Evolutionary conservation across 2,797 vertebrate species (phyloP).

Genomic region (Cirrhinus molitorella): DNA sequence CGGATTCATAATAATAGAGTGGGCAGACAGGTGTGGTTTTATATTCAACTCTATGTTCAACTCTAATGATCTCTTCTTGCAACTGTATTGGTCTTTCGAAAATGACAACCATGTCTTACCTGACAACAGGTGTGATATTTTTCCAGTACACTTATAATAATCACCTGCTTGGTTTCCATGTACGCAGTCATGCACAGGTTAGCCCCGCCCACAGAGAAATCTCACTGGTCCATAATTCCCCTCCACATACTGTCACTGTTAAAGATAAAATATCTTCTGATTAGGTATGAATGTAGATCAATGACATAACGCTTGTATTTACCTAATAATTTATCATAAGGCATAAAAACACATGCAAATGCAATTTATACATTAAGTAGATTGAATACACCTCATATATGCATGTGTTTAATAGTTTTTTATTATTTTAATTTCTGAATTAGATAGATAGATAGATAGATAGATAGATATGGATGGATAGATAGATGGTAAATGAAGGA

Average conservation of each 20-base stretch:
- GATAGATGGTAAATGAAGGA: too few species aligned
- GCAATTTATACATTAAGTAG: not conserved
- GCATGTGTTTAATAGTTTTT: not conserved
- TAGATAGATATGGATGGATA: too few species aligned
- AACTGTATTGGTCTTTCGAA: not conserved
- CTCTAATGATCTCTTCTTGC: not conserved
- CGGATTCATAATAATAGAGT: conserved; percentile 92
- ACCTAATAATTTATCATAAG: not conserved
- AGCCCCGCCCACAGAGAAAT: not conserved
- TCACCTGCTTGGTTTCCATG: not conserved
- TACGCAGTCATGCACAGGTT: not conserved
- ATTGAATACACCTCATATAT: not conserved
- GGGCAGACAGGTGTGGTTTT: conserved; percentile 85
- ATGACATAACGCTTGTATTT: not conserved
- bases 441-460: too few species aligned
- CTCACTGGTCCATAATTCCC: not conserved
- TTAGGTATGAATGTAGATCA: not conserved
- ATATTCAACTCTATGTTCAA: conserved; percentile 20
- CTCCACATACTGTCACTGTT: not conserved
- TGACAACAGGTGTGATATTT: not conserved
- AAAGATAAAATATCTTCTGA: not conserved
- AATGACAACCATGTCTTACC: not conserved
- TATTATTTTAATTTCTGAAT: not conserved
- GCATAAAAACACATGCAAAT: not conserved
- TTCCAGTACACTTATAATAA: too few species aligned